Evolutionary conservation across 2,113 vertebrate genomes (phyloP), one percentile per base, ranked within the genome.

Genomic region (Chloebia gouldiae): DNA sequence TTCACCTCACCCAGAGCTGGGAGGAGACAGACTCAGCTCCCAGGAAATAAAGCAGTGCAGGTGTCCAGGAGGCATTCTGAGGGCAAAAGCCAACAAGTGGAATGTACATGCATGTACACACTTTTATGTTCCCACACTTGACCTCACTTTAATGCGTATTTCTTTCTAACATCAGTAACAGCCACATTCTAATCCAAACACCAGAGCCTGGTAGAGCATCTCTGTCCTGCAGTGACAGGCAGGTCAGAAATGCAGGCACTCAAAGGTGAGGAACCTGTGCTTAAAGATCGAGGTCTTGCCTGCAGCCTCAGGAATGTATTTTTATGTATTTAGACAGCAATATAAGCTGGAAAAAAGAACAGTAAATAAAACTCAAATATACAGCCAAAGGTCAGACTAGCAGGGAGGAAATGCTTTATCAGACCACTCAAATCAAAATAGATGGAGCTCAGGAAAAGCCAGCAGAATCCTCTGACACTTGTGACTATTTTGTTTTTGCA

Each of bases 81-180:
- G 37, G 65, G 42, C 23, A 88, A 47, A 60, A 68, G 4, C 5
- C 51, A 90, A 33, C 25, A 59, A 10, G 13, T 24, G 50, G 54
- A 45, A 51, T 10, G 27, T 3, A 11, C 4, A 13, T 2, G 22
- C 11, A 20, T 2, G 16, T 6, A 16, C 13, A 33, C 6, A 11
- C 40, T 27, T 28, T 13, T 13, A 59, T 10, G 45, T 11, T 54
- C 13, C 4, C 15, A 2, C 10, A 28, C 45, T 79, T 40, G 35
- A 68, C 44, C 79, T 54, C 2, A 13, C n/a, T 61, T 37, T 1
- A 53, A 5, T 15, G 10, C 17, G 3, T 2, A 22, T 40, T 10
- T 28, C 6, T 8, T 39, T 30, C 22, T 14, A 22, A 22, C 7
- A 4, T 6, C 37, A 14, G 6, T 3, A 24, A 56, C 1, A 28